Conservation (phyloP, 2,888 invertebrate genomes). For the Fragum fragum region DNA sequence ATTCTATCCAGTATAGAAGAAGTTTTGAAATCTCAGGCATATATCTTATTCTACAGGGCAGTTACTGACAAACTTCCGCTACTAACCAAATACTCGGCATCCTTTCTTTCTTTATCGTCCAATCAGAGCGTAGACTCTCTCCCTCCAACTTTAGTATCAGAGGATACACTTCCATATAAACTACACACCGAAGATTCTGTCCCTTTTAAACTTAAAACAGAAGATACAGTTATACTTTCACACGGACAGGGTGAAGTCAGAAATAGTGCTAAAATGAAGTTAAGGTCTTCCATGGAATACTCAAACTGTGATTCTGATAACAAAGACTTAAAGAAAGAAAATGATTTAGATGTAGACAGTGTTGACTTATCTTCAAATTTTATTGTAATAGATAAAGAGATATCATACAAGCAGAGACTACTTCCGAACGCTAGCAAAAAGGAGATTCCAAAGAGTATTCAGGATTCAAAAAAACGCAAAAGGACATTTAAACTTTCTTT, state of each 20-base stretch:
- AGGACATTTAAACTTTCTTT: neutral
- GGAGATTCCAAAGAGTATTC: neutral
- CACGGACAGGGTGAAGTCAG: neutral
- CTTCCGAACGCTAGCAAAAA: neutral
- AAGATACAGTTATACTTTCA: neutral
- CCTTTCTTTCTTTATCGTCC: neutral
- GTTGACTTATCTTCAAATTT: neutral
- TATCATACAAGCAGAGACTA: neutral
- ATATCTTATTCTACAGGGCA: constrained; percentile 84
- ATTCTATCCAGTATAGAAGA: constrained; percentile 80
- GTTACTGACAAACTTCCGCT: constrained; percentile 19
- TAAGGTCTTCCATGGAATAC: neutral
- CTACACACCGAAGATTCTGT: neutral
- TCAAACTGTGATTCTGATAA: constrained; percentile 3
- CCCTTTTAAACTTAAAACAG: neutral
- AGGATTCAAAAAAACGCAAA: neutral
- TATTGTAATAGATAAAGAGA: constrained; percentile 5
- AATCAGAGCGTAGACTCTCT: neutral
- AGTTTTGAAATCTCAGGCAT: constrained; percentile 84
- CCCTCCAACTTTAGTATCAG: neutral
- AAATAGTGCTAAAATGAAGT: neutral
- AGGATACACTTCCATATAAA: neutral
- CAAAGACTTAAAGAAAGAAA: neutral
- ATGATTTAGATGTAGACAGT: neutral
- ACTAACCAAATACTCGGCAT: constrained; percentile 6